Percentiles rank a stretch among this genome's conserved stretches.
phyloP scores from a whole-genome alignment of 2,797 vertebrate species.

The Enteromius anoplus region DNA sequence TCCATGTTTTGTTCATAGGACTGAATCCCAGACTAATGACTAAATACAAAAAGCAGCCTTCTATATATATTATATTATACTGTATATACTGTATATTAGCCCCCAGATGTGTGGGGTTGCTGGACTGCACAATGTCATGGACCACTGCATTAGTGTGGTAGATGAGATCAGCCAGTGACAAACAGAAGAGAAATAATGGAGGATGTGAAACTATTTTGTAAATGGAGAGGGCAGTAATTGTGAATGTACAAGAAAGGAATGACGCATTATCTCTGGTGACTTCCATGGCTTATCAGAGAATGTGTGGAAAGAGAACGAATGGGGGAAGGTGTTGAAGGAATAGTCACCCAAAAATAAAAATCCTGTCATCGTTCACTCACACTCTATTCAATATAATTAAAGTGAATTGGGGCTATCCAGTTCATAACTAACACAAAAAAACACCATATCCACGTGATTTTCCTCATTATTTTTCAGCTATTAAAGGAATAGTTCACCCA shows the following conservation, averaged over 20 bases:
- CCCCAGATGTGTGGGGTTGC: background rate
- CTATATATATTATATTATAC: too few relatives aligned
- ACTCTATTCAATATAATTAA: background rate
- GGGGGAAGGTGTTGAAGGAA: constrained; percentile 9
- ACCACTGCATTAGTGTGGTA: background rate
- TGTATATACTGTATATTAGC: background rate
- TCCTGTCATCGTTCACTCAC: background rate
- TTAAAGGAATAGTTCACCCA: too few relatives aligned
- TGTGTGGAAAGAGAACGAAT: constrained; percentile 6
- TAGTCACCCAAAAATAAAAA: background rate
- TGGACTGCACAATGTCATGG: background rate
- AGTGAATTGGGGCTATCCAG: background rate
- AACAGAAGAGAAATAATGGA: background rate
- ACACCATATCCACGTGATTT: background rate
- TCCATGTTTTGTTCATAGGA: constrained; percentile 4
- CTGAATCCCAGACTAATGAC: constrained; percentile 35
- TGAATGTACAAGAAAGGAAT: constrained; percentile 37
- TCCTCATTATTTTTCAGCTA: background rate
- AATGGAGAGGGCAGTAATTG: background rate
- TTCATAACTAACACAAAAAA: background rate
- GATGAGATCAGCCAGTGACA: background rate
- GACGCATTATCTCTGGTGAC: constrained; percentile 45
- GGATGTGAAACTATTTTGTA: constrained; percentile 2
- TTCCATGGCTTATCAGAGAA: constrained; percentile 48
- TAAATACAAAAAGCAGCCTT: constrained; percentile 18